Percentiles rank a stretch among this genome's conserved stretches.
Evolutionary conservation across 2,797 vertebrate species (phyloP).

Genomic region (Premnoplex brunnescens): DNA sequence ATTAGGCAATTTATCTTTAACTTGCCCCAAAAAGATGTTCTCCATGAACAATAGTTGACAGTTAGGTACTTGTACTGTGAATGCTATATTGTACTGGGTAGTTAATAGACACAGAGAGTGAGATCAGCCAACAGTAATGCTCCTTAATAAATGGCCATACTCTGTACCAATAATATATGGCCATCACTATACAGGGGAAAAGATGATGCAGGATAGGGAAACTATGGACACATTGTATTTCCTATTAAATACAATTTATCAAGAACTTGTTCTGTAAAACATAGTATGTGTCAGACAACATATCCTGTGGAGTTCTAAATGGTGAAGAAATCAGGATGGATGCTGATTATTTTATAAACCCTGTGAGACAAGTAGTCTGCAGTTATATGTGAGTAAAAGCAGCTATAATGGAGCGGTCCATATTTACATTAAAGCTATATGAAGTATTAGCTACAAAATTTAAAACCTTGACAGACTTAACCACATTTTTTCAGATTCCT

Average conservation of each 20-base stretch:
- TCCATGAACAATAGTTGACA: not conserved
- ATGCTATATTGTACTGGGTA: not conserved
- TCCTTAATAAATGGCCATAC: not conserved
- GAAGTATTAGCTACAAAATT: not conserved
- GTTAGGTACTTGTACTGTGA: not conserved
- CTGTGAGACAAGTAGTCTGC: not conserved
- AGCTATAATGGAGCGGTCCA: not conserved
- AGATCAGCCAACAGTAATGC: not conserved
- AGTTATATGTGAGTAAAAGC: not conserved
- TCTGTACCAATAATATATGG: not conserved
- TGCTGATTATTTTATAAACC: not conserved
- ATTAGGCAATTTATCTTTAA: constrained; percentile 27
- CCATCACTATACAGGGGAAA: not conserved
- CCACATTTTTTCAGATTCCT: not conserved
- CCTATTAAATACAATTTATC: not conserved
- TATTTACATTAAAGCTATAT: not conserved
- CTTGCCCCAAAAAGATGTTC: not conserved
- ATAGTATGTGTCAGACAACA: not conserved
- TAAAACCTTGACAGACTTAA: not conserved
- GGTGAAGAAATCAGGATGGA: not conserved
- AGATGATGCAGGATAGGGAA: not conserved
- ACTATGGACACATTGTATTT: not conserved
- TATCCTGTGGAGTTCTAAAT: not conserved
- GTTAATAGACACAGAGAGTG: not conserved
- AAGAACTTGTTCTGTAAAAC: not conserved